phyloP scores from a whole-genome alignment of 2,797 vertebrate species.

The Tapera naevia region DNA sequence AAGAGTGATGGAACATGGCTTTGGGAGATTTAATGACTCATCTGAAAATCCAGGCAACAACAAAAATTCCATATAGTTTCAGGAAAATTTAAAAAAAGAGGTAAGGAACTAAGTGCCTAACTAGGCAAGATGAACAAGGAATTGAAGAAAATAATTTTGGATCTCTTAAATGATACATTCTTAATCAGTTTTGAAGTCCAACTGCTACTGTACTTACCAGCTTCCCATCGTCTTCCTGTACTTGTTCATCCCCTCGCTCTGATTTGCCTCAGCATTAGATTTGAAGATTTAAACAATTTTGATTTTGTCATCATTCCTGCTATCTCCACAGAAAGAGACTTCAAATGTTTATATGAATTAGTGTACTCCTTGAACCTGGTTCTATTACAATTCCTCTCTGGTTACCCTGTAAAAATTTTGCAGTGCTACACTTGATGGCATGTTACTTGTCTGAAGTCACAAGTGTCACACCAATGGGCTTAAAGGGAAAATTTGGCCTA shows the following conservation, averaged over 20 bases:
- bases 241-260: neutral
- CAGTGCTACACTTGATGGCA: neutral
- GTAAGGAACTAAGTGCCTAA: neutral
- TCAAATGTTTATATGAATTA: neutral
- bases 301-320: neutral
- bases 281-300: neutral
- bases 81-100: neutral
- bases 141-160: neutral
- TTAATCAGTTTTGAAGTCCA: neutral
- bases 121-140: neutral
- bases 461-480: neutral
- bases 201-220: neutral
- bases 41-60: neutral
- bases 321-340: neutral
- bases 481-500: neutral
- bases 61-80: neutral
- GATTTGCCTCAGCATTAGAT: neutral
- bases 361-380: neutral
- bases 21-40: neutral
- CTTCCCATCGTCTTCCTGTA: neutral
- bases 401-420: neutral
- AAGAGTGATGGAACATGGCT: neutral
- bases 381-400: neutral
- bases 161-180: neutral
- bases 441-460: neutral